Percentiles rank a stretch among this genome's conserved stretches.
These are phyloP conservation scores for Nephrotoma appendiculata DNA, from an alignment of 2,888 invertebrate genomes.

Conservation along the genomic window DNA sequence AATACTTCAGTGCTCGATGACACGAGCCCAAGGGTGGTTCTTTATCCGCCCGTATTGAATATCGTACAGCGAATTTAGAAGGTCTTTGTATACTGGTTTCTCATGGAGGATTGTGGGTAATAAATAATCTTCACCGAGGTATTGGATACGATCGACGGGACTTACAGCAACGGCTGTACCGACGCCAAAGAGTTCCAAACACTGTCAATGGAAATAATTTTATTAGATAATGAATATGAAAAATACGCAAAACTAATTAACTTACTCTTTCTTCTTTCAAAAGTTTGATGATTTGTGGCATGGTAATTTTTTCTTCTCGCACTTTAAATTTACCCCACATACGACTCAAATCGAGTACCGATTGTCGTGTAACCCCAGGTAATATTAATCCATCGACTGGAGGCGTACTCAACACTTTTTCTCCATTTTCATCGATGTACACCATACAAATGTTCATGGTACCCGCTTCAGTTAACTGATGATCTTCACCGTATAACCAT, in stretches of 20 bases:
- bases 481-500: conserved; percentile 90
- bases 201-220: conserved; percentile 36
- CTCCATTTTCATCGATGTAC: conserved; percentile 78
- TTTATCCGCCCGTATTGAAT: conserved; percentile 77
- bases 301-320: conserved; percentile 64
- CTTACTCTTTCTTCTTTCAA: conserved; percentile 70
- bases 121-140: conserved; percentile 46
- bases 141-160: conserved; percentile 77
- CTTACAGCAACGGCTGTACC: conserved; percentile 94
- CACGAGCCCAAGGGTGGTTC: conserved; percentile 64
- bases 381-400: conserved; percentile 87
- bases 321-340: conserved; percentile 83
- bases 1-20: conserved; percentile 33
- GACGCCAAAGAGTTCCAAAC: conserved; percentile 93
- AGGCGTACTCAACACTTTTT: conserved; percentile 83
- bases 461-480: conserved; percentile 92
- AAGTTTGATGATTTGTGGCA: conserved; percentile 62
- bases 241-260: conserved; percentile 14
- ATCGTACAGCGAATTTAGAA: conserved; percentile 62
- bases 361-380: conserved; percentile 86
- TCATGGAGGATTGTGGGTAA: conserved; percentile 64
- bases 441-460: conserved; percentile 96
- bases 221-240: neutral
- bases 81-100: conserved; percentile 55
- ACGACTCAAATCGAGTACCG: conserved; percentile 62